Base-by-base conservation (phyloP, 2,888 invertebrate genomes). In the Lasiommata megera region DNA sequence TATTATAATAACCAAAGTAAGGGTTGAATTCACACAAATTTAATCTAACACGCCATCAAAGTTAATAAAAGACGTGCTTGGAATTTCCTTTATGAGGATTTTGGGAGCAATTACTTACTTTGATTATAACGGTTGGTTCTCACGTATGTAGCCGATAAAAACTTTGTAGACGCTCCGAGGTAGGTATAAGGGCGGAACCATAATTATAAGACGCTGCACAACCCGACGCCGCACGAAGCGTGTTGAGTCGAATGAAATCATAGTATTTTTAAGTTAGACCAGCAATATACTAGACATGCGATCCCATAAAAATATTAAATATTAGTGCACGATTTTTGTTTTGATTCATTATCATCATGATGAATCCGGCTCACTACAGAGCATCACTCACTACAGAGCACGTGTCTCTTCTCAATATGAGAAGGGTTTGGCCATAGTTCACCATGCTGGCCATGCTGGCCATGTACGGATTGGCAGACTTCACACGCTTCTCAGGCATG, bases 91-190 rank as follows among this genome's bases (percentile, higher is more conserved):
- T 71, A 75, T 69, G 69, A 71, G 62, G 60, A 66, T 67, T 69
- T 71, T 64, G 67, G 68, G 70, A 68, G 67, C 65, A 64, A 69
- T 68, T 66, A 64, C 63, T 71, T 64, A 64, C 63, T 72, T 72
- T 75, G 72, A 78, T 80, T 73, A 77, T 76, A 78, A 75, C 64
- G 73, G 71, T 72, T 72, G 62, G 65, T 77, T 74, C 74, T 79
- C 81, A 82, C 85, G 81, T 84, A 77, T 81, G 73, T 69, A 72
- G 70, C 67, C 68, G 84, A 84, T 87, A 84, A 87, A 87, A 87
- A 87, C 82, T 86, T 86, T 54, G 76, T 76, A 81, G 80, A 82
- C 81, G 80, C 79, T 69, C 61, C 64, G 47, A 72, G 80, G 76
- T 71, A 72, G 80, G 76, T 71, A 12, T 14, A 1, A 12, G 7